Conservation (phyloP, 1,140 invertebrate species). For the Sinonovacula constricta region DNA sequence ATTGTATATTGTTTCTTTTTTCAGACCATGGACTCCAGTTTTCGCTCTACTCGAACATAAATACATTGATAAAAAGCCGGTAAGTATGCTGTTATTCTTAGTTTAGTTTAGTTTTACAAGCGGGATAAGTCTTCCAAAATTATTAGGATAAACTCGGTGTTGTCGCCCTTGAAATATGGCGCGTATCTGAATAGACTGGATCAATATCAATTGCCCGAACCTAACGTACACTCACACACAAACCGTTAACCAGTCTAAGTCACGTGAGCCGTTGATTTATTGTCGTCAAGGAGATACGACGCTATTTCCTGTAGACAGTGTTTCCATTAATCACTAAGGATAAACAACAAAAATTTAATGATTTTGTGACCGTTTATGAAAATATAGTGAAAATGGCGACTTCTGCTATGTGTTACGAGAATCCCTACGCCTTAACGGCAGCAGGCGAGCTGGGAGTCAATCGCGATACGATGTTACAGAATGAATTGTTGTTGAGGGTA, state of each 20-base stretch:
- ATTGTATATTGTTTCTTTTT: neutral
- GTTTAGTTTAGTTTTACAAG: too few relatives aligned
- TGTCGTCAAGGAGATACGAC: slow-evolving; percentile 50
- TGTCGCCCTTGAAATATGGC: neutral
- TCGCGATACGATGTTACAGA: slow-evolving; percentile 50
- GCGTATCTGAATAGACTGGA: too few relatives aligned
- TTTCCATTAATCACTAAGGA: slow-evolving; percentile 38
- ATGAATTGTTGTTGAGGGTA: slow-evolving; percentile 50
- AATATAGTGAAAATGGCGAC: slow-evolving; percentile 38
- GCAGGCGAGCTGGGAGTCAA: slow-evolving; percentile 38
- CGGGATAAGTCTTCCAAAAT: too few relatives aligned
- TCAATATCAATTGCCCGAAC: too few relatives aligned
- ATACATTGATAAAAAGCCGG: slow-evolving; percentile 35
- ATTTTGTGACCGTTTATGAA: neutral
- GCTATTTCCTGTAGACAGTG: slow-evolving; percentile 41
- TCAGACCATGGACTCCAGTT: slow-evolving; percentile 39
- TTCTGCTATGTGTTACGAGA: slow-evolving; percentile 16
- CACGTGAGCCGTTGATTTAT: slow-evolving; percentile 48
- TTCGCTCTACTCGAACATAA: slow-evolving; percentile 44
- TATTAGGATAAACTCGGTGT: too few relatives aligned
- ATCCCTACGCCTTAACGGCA: slow-evolving; percentile 38
- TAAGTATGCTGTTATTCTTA: too few relatives aligned
- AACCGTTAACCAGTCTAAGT: slow-evolving; percentile 20
- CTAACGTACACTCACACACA: too few relatives aligned
- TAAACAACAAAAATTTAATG: slow-evolving; percentile 35